Evolutionary conservation across 2,888 invertebrate species (phyloP).

Genomic region (Tribolium freemani): DNA sequence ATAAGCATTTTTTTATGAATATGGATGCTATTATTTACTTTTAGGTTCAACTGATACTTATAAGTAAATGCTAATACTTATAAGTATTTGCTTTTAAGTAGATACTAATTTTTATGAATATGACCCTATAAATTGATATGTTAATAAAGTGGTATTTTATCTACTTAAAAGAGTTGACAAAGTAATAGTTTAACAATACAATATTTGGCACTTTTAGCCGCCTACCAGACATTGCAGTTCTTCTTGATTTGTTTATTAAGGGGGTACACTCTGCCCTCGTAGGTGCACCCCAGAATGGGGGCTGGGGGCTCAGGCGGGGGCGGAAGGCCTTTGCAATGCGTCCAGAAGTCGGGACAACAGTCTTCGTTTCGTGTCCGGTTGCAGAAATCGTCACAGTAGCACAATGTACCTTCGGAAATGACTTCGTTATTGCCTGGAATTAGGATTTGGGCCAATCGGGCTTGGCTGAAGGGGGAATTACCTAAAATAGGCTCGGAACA

Average conservation of each 20-base stretch:
- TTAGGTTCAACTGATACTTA: no score
- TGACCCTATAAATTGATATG: no score
- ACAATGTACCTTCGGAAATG: conserved; percentile 77
- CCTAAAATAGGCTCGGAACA: conserved; percentile 86
- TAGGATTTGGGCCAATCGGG: conserved; percentile 6
- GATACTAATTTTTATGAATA: no score
- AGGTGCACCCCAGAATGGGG: conserved; percentile 67
- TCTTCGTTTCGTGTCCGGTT: conserved; percentile 81
- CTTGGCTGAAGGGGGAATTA: conserved; percentile 58
- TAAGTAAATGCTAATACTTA: no score
- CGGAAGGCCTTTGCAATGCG: conserved; percentile 76
- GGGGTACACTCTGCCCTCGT: conserved; percentile 69
- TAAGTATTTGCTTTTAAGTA: no score
- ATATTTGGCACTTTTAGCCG: conserved; percentile 37
- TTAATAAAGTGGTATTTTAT: no score
- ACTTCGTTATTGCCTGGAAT: conserved; percentile 22
- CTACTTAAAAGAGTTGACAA: no score
- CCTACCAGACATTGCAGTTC: conserved; percentile 85
- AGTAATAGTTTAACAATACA: no score
- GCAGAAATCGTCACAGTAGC: conserved; percentile 97
- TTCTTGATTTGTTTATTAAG: conserved; percentile 71
- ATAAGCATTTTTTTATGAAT: no score
- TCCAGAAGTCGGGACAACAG: conserved; percentile 93
- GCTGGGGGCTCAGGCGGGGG: conserved; percentile 22
- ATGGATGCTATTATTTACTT: no score